These are phyloP conservation scores for Falco naumanni DNA, from an alignment of 2,797 vertebrate species.

Conservation along the genomic window DNA sequence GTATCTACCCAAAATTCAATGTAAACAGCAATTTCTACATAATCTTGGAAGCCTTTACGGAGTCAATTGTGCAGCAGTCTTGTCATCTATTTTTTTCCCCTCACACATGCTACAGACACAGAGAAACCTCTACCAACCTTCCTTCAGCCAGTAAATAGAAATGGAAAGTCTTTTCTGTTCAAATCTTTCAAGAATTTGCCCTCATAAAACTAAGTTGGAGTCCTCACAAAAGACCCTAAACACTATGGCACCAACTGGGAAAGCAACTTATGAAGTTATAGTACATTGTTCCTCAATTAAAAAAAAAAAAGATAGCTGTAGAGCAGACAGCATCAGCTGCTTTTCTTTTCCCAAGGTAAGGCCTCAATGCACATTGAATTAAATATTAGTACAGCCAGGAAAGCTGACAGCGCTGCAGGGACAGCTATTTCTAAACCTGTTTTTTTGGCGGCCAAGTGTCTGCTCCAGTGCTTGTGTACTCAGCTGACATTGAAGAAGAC, in stretches of 20 bases:
- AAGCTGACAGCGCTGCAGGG: neutral
- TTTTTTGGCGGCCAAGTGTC: neutral
- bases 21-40: neutral
- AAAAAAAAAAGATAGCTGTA: neutral
- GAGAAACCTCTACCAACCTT: neutral
- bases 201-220: neutral
- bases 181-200: neutral
- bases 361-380: neutral
- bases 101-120: neutral
- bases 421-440: constrained; percentile 38
- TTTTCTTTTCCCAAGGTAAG: neutral
- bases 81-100: neutral
- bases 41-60: neutral
- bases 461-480: neutral
- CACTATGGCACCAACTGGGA: neutral
- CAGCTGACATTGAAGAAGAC: neutral
- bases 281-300: neutral
- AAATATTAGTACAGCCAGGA: constrained; percentile 3
- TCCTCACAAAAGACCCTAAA: neutral
- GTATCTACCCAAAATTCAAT: neutral
- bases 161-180: neutral
- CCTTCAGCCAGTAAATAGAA: neutral
- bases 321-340: neutral
- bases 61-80: neutral
- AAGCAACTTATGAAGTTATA: neutral